These are phyloP conservation scores for Ursus arctos DNA, from an alignment of 2,113 vertebrate genomes.

Conservation along the genomic window DNA sequence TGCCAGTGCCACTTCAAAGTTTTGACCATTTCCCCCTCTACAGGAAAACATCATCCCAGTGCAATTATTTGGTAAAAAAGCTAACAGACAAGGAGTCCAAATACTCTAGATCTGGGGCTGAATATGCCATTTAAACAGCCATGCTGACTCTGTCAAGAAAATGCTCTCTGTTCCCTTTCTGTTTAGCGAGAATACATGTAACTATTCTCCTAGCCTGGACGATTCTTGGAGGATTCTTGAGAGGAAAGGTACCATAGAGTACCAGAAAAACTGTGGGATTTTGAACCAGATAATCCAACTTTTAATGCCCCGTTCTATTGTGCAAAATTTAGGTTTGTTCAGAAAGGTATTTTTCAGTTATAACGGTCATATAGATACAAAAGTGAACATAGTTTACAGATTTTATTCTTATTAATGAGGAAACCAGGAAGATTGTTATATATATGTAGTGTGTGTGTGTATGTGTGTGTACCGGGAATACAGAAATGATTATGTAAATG, in stretches of 20 bases:
- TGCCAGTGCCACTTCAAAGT: not conserved
- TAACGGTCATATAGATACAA: not conserved
- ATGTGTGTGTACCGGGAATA: not conserved
- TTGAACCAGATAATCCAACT: not conserved
- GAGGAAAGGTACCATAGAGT: not conserved
- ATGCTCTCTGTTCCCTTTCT: not conserved
- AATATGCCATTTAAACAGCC: not conserved
- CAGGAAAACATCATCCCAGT: slow-evolving; percentile 29
- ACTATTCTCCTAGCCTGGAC: not conserved
- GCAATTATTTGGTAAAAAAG: slow-evolving; percentile 50
- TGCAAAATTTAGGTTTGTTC: not conserved
- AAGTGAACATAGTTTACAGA: not conserved
- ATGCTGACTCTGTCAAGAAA: not conserved
- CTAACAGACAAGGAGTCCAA: not conserved
- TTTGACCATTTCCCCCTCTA: slow-evolving; percentile 48
- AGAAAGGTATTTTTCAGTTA: not conserved
- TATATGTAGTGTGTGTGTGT: not conserved
- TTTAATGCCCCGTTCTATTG: not conserved
- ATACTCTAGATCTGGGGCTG: not conserved
- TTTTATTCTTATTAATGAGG: not conserved
- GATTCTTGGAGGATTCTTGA: not conserved
- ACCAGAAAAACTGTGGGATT: not conserved
- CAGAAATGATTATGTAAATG: not conserved
- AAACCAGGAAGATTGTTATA: too few species aligned
- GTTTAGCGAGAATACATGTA: not conserved